These are phyloP conservation scores for Pollimyrus isidori DNA, from an alignment of 2,113 vertebrate genomes.

Conservation along the genomic window DNA sequence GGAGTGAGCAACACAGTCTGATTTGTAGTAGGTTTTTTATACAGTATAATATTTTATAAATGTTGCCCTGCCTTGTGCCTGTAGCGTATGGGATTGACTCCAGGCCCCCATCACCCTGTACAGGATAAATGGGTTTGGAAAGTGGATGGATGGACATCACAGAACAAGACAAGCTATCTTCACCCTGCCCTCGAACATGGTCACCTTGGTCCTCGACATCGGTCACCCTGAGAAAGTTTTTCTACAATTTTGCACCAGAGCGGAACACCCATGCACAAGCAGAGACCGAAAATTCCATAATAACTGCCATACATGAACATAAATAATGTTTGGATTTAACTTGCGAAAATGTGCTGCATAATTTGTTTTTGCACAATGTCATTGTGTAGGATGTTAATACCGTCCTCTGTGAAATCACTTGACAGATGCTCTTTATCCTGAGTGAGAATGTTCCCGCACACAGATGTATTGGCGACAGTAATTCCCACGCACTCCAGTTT, in stretches of 20 bases:
- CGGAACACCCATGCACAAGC: too few species aligned
- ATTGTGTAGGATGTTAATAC: not conserved
- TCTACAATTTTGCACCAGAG: not conserved
- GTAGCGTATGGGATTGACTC: not conserved
- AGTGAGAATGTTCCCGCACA: not conserved
- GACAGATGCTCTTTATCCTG: not conserved
- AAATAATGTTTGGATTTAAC: not conserved
- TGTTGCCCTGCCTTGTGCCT: not conserved
- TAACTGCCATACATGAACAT: not conserved
- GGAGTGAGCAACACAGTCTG: not conserved
- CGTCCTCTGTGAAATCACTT: not conserved
- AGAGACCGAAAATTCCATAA: too few species aligned
- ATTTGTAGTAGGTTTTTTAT: not conserved
- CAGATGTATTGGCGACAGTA: not conserved
- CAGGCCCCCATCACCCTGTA: not conserved
- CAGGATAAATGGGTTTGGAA: not conserved
- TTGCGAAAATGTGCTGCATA: not conserved
- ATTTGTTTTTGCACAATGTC: not conserved
- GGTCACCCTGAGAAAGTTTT: not conserved
- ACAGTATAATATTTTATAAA: not conserved
- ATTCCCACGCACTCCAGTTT: not conserved
- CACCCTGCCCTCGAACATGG: not conserved
- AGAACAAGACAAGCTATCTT: not conserved
- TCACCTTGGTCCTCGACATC: not conserved
- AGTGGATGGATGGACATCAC: not conserved